Evolutionary conservation across 2,888 invertebrate species (phyloP), one percentile per base, ranked within the genome.

Genomic region (Camponotus fellah): DNA sequence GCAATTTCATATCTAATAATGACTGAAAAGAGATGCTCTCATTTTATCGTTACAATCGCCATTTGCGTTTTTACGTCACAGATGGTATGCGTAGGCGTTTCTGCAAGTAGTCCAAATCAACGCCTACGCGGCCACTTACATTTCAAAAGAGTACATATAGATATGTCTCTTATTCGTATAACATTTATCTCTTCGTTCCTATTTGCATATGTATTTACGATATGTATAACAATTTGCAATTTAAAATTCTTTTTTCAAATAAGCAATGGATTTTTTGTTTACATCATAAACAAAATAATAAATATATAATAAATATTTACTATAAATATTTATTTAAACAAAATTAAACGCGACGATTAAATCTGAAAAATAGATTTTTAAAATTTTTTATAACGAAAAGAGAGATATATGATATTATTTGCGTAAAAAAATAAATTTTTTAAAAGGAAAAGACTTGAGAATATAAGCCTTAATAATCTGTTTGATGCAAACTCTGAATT

Each of bases 61-160:
- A 9, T 64, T 64, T 37, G 49, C 14, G 64, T 68, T 77, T 68
- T 56, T 77, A 68, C 56, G 68, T 58, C 68, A 77, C 10, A 66
- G 56, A 3, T n/a, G 37, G 60, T n/a, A 34, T 10, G 49, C 49
- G 32, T 68, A 40, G 56, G 56, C 53, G 66, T 56, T 56, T 37
- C n/a, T 66, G 43, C 53, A 77, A 68, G 68, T 77, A 77, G 43
- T 68, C 68, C 68, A 77, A 77, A 68, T 77, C 77, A 56, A 77
- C 77, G 56, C 56, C 77, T 68, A 77, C 66, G 32, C 40, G 32
- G 8, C 9, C 77, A 65, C 65, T 76, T 68, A 56, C 40, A 77
- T 77, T 77, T 56, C n/a, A 77, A 26, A 40, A 37, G 40, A 77
- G n/a, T 68, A 26, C 40, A 10, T 68, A 56, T 53, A 56, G n/a